Conservation (phyloP, 2,113 vertebrate species). For the Hyla sarda region DNA sequence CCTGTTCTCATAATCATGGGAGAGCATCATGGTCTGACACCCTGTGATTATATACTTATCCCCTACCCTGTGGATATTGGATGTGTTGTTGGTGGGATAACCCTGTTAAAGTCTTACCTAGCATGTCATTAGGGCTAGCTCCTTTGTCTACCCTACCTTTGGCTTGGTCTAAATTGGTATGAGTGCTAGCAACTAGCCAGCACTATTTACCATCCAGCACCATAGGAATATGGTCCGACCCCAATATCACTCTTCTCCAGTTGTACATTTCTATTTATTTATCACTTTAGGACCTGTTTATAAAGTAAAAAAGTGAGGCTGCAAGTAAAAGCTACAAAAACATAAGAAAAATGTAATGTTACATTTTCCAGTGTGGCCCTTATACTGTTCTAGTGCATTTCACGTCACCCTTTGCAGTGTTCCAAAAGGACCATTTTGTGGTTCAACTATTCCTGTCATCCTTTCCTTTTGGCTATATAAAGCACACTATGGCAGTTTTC, state of each 20-base stretch:
- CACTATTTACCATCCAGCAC: not conserved
- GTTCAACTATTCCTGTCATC: constrained; percentile 45
- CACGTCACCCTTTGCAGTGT: too few relatives aligned
- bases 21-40: too few relatives aligned
- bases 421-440: constrained; percentile 21
- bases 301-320: not conserved
- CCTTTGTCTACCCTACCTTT: not conserved
- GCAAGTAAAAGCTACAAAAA: not conserved
- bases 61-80: too few relatives aligned
- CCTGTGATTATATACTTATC: too few relatives aligned
- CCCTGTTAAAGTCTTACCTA: too few relatives aligned
- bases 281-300: not conserved
- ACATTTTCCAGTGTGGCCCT: not conserved
- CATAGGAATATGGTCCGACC: not conserved
- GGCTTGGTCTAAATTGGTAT: not conserved
- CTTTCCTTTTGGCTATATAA: constrained; percentile 61
- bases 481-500: constrained; percentile 53
- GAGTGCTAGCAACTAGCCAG: not conserved
- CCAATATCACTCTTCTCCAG: not conserved
- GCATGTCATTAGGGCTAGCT: too few relatives aligned
- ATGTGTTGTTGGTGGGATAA: too few relatives aligned
- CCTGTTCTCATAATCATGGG: too few relatives aligned
- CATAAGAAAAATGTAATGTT: not conserved
- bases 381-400: too few relatives aligned
- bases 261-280: not conserved